Percentiles rank a stretch among this genome's conserved stretches.
phyloP scores from a whole-genome alignment of 2,888 invertebrate genomes.

The Napeogenes inachia region DNA sequence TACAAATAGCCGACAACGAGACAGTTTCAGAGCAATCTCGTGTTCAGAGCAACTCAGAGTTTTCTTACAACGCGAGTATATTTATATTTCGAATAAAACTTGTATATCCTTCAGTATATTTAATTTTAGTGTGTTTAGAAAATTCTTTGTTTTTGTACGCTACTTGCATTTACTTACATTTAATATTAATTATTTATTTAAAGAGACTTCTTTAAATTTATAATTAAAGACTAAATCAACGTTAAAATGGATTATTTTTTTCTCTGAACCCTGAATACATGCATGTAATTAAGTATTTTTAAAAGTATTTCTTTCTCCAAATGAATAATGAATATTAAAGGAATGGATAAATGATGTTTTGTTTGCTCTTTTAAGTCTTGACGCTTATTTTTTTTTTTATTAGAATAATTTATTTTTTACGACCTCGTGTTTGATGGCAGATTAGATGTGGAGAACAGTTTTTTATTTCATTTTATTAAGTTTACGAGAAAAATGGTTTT shows the following conservation, averaged over 20 bases:
- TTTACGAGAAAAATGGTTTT: too few relatives aligned
- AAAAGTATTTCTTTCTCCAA: not conserved
- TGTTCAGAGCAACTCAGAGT: not conserved
- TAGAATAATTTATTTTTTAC: not conserved
- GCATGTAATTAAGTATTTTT: not conserved
- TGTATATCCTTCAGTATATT: not conserved
- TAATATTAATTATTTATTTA: too few relatives aligned
- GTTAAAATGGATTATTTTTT: too few relatives aligned
- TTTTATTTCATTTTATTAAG: too few relatives aligned
- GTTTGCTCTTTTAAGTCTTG: not conserved
- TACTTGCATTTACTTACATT: too few relatives aligned
- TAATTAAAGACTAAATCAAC: too few relatives aligned
- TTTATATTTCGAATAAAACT: not conserved
- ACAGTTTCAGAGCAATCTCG: not conserved
- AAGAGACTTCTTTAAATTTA: too few relatives aligned
- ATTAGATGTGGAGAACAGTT: not conserved
- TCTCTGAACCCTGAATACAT: not conserved
- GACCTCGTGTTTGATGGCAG: not conserved
- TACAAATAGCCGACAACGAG: slow-evolving; percentile 1
- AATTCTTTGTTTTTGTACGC: not conserved
- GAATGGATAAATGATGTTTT: not conserved
- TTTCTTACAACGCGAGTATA: not conserved
- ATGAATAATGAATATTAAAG: slow-evolving; percentile 1
- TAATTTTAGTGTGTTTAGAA: not conserved
- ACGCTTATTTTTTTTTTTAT: not conserved